Percentiles rank a stretch among this genome's conserved stretches.
Conservation (phyloP, 2,888 invertebrate genomes). For the Drosophila mettleri region DNA sequence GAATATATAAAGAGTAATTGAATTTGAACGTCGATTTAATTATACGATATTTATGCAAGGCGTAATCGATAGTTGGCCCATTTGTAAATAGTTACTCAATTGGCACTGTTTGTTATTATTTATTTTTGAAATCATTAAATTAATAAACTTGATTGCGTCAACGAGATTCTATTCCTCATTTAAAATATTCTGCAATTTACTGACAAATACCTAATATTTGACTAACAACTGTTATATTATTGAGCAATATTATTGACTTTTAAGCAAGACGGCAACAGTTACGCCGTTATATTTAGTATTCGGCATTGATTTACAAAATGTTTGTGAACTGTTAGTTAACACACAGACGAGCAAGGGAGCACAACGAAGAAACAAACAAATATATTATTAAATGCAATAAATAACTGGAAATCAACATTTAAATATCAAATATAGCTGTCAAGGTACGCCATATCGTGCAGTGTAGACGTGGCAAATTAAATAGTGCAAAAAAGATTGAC, state of each 20-base stretch:
- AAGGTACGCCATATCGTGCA: slow-evolving; percentile 39
- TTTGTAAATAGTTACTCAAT: not conserved
- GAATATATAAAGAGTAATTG: too few relatives aligned
- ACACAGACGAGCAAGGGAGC: slow-evolving; percentile 11
- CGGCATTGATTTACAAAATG: not conserved
- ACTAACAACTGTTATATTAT: not conserved
- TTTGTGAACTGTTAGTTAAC: slow-evolving; percentile 23
- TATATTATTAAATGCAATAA: slow-evolving; percentile 43
- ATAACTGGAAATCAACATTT: slow-evolving; percentile 24
- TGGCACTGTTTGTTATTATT: not conserved
- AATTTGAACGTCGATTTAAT: not conserved
- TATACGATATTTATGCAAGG: not conserved
- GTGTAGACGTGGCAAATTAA: slow-evolving; percentile 36
- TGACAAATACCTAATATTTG: not conserved
- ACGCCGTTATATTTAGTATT: not conserved
- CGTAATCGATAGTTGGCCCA: not conserved
- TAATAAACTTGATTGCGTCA: not conserved
- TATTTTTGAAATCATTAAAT: not conserved
- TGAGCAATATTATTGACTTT: not conserved
- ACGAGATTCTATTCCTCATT: not conserved
- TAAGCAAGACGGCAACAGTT: not conserved
- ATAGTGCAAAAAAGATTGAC: not conserved
- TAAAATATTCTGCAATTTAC: not conserved
- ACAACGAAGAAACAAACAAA: slow-evolving; percentile 28
- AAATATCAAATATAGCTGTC: slow-evolving; percentile 18